phyloP scores from a whole-genome alignment of 2,113 vertebrate genomes.

The Manacus vitellinus region DNA sequence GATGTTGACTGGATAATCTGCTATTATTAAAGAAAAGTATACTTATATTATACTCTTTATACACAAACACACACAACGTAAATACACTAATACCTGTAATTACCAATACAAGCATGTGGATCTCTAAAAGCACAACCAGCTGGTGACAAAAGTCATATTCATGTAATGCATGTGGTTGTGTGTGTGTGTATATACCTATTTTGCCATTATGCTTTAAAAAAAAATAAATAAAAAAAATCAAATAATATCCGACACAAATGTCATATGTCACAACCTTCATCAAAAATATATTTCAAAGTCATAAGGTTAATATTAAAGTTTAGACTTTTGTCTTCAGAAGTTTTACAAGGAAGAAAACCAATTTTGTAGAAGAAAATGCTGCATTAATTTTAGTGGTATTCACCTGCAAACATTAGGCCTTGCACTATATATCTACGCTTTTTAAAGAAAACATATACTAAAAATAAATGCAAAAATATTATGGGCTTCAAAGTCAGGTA shows the following conservation, averaged over 20 bases:
- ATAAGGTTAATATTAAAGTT: not conserved
- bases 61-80: slow-evolving; percentile 62
- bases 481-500: not conserved
- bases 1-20: slow-evolving; percentile 67
- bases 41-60: slow-evolving; percentile 64
- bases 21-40: slow-evolving; percentile 68
- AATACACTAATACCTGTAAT: slow-evolving; percentile 48
- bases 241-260: not conserved
- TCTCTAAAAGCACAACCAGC: slow-evolving; percentile 49
- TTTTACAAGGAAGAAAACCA: not conserved
- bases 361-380: not conserved
- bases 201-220: not conserved
- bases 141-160: slow-evolving; percentile 54
- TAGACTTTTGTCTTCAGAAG: not conserved
- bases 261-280: slow-evolving; percentile 10
- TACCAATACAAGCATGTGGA: slow-evolving; percentile 29
- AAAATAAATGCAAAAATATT: not conserved
- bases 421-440: not conserved
- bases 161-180: slow-evolving; percentile 27
- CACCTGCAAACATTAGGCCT: not conserved
- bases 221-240: not conserved
- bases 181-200: slow-evolving; percentile 47
- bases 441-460: not conserved
- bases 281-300: slow-evolving; percentile 2
- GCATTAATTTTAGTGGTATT: not conserved